Evolutionary conservation across 2,888 invertebrate species (phyloP).

Genomic region (Epirrita christyi): DNA sequence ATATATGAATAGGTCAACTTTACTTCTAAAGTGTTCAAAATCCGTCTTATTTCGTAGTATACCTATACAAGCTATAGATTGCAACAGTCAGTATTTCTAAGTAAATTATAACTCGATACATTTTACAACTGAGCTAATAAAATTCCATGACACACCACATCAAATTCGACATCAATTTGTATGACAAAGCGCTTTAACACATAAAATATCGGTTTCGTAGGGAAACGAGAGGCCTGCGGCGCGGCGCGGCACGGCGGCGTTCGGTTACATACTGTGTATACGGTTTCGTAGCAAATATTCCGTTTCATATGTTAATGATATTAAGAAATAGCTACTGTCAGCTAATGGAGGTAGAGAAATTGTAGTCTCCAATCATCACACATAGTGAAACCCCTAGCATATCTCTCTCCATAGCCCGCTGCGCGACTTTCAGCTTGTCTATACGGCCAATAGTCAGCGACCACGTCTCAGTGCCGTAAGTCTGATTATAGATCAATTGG

Average conservation of each 20-base stretch:
- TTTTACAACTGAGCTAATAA: constrained; percentile 2
- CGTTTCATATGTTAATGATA: constrained; percentile 30
- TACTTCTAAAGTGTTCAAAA: too few relatives aligned
- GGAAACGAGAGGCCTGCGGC: constrained; percentile 24
- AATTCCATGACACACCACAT: constrained; percentile 17
- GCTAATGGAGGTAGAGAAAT: background rate
- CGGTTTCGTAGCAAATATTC: constrained; percentile 33
- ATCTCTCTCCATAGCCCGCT: too few relatives aligned
- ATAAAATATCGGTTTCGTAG: constrained; percentile 28
- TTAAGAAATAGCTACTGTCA: constrained; percentile 32
- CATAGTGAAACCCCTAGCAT: too few relatives aligned
- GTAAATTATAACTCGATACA: constrained; percentile 6
- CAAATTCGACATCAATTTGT: constrained; percentile 31
- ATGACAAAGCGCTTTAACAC: constrained; percentile 33
- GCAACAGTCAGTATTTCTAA: background rate
- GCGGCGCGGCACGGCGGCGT: too few relatives aligned
- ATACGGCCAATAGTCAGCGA: too few relatives aligned
- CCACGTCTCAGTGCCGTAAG: too few relatives aligned
- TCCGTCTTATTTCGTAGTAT: too few relatives aligned
- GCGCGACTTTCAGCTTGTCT: too few relatives aligned
- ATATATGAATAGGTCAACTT: too few relatives aligned
- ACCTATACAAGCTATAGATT: too few relatives aligned
- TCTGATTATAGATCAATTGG: too few relatives aligned
- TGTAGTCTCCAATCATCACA: too few relatives aligned
- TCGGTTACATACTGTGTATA: constrained; percentile 31